Conservation (phyloP, 1,140 invertebrate species). For the Zophobas atratus region DNA sequence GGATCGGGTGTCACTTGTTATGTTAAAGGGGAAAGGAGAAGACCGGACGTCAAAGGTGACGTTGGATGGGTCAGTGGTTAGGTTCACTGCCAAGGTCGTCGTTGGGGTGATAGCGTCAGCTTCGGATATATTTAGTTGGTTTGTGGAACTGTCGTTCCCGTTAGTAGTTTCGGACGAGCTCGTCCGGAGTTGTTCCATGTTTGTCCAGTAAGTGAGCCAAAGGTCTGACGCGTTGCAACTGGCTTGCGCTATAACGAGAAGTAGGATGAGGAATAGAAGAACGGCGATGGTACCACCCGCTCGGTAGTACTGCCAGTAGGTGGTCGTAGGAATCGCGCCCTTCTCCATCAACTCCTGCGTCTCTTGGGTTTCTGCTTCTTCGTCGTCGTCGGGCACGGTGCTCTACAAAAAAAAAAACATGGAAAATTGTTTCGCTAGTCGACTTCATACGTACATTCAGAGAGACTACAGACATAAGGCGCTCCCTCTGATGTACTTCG, state of each 20-base stretch:
- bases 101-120: background rate
- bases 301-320: slow-evolving; percentile 72
- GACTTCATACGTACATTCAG: slow-evolving; percentile 58
- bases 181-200: slow-evolving; percentile 68
- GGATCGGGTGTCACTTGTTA: background rate
- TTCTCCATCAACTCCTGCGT: slow-evolving; percentile 73
- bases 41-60: background rate
- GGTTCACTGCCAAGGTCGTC: slow-evolving; percentile 23
- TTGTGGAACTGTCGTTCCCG: background rate
- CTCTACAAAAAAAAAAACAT: slow-evolving; percentile 47
- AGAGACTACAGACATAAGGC: slow-evolving; percentile 61
- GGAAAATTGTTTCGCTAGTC: no score
- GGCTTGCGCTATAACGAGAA: slow-evolving; percentile 69
- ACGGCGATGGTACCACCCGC: slow-evolving; percentile 70
- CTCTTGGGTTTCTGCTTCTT: slow-evolving; percentile 70
- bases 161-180: background rate
- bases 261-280: slow-evolving; percentile 67
- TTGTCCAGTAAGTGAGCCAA: slow-evolving; percentile 80
- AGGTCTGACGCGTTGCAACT: slow-evolving; percentile 76
- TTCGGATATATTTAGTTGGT: background rate
- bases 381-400: slow-evolving; percentile 58
- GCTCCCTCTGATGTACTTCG: slow-evolving; percentile 60
- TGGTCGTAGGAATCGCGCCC: slow-evolving; percentile 71
- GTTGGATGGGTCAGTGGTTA: background rate
- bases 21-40: background rate